A percentile compares a stretch with the other conserved stretches of the same genome.
phyloP scores from a whole-genome alignment of 2,888 invertebrate genomes.

The Malthinus seriepunctatus region DNA sequence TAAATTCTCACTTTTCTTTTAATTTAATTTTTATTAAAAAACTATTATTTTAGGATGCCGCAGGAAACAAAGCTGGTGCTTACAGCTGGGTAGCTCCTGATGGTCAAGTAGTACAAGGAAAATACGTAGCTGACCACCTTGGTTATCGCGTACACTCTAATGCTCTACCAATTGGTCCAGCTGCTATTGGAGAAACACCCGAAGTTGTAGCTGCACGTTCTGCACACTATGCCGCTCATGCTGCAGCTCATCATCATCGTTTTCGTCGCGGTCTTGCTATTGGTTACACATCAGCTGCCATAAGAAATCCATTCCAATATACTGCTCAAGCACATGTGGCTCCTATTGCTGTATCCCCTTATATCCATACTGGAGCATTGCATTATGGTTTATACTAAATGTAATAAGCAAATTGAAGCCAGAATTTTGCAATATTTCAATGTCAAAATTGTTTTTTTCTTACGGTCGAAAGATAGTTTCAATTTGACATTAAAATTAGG shows the following conservation, averaged over 20 bases:
- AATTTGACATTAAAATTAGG: constrained; percentile 24
- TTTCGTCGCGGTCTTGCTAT: constrained; percentile 11
- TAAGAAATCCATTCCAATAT: constrained; percentile 32
- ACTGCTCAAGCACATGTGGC: constrained; percentile 14
- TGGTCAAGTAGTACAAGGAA: constrained; percentile 52
- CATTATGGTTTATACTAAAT: constrained; percentile 10
- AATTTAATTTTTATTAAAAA: neutral
- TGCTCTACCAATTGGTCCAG: constrained; percentile 53
- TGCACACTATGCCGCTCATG: constrained; percentile 51
- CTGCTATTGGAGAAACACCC: constrained; percentile 41
- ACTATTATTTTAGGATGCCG: constrained; percentile 41
- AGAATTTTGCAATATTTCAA: constrained; percentile 20
- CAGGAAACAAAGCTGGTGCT: constrained; percentile 52
- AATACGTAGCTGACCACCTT: constrained; percentile 54
- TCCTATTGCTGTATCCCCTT: neutral
- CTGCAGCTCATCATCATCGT: constrained; percentile 40
- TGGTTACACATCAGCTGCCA: constrained; percentile 32
- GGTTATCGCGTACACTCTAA: constrained; percentile 55
- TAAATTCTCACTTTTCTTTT: constrained; percentile 13
- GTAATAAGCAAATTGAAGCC: neutral
- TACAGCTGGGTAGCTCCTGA: constrained; percentile 56
- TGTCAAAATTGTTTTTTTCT: constrained; percentile 25
- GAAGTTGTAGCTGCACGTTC: constrained; percentile 55
- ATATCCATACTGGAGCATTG: constrained; percentile 3
- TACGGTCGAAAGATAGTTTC: constrained; percentile 32